Evolutionary conservation across 2,797 vertebrate genomes (phyloP), one percentile per base, ranked within the genome.

Genomic region (Morus bassanus): DNA sequence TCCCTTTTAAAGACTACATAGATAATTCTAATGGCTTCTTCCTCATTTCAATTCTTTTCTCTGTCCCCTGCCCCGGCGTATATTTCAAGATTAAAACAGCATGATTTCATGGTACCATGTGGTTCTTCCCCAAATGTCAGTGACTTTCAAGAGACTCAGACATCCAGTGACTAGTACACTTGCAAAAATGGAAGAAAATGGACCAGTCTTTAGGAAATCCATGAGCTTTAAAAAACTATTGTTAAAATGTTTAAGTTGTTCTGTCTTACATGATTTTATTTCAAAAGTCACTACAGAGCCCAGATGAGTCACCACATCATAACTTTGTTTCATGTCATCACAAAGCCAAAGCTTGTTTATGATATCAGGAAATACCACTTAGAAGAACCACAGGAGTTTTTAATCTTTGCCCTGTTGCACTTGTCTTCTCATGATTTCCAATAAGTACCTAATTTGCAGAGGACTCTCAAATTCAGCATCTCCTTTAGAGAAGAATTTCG

Each of bases 401-500:
- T 79, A 68, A 48, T 85, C n/a, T 76, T 89, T 67, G 37, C 21
- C 46, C 41, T 50, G 35, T 41, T 93, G 16, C 21, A 53, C 89
- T 86, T 91, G 22, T 14, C n/a, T 60, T 76, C 46, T 75, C 87
- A 84, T 10, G 75, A 48, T 68, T 90, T 94, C 28, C 35, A 87
- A 9, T 70, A 87, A 67, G 15, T 69, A 86, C 23, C 53, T 41
- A 80, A 95, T 75, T 94, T 80, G 70, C 56, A 73, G 43, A 85
- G 10, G 61, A 88, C 59, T 79, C 28, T 75, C 80, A 67, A 17
- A 79, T 60, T 63, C 59, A 72, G 21, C 7, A 19, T 77, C 61
- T 90, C 27, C 7, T 96, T 87, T 78, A 28, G 11, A 64, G 54
- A 96, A 37, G 24, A 94, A 95, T 69, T 93, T 88, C 77, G 53